Base-by-base conservation (phyloP, 2,113 vertebrate species). In the Hippocampus abdominalis region DNA sequence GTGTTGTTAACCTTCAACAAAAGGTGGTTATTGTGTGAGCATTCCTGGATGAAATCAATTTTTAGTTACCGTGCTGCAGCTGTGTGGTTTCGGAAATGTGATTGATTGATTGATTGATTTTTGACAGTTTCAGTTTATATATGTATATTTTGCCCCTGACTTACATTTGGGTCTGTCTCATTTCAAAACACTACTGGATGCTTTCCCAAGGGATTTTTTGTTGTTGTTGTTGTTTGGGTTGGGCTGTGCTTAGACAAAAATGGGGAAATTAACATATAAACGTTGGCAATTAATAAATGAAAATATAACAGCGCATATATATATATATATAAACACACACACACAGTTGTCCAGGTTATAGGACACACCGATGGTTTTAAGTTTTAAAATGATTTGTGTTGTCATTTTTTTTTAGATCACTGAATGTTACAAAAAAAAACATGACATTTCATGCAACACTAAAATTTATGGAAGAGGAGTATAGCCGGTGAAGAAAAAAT, bases 81-180 rank as follows among this genome's bases (percentile, higher is more conserved):
- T 77, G 71, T 83, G 71, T 77, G 81, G 76, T 64, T 73, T 76
- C 79, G 81, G 51, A 76, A 70, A 75, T 73, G 61, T 74, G 69
- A 36, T 36, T 36, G 32, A 36, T 36, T 36, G 32, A 32, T 29
- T 76, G 78, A 77, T 75, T 77, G 64, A 72, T 15, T 74, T 54
- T 36, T 66, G 74, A 4, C 75, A 60, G 78, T 78, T 76, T 77
- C 74, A 75, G 71, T 81, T 77, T 78, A 40, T 46, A 13, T 78
- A 76, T 81, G 74, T 87, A 74, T 78, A 76, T 77, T 79, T 80
- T 40, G 64, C 67, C 68, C 68, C 70, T 51, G 57, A 57, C 76
- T 48, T 66, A 61, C 2, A 18, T 64, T 70, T 81, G 72, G 76
- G 66, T 16, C 72, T 3, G 27, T 77, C 62, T 79, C 51, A 39